phyloP scores from a whole-genome alignment of 2,888 invertebrate genomes.

The Acheta domesticus region DNA sequence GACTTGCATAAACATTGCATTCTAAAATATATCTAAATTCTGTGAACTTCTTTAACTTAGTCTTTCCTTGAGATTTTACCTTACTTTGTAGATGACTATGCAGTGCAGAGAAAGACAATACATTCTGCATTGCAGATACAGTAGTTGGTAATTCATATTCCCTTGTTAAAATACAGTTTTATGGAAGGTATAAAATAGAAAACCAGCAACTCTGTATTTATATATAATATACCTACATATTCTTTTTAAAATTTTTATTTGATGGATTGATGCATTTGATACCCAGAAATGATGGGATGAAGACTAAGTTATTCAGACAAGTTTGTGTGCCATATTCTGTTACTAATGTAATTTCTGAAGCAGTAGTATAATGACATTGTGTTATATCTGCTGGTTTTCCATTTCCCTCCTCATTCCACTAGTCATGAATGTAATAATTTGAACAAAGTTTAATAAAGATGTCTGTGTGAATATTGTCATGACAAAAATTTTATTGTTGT shows the following conservation, averaged over 20 bases:
- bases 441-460: not conserved
- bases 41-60: too few relatives aligned
- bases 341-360: not conserved
- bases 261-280: too few relatives aligned
- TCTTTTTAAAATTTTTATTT: too few relatives aligned
- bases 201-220: not conserved
- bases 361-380: not conserved
- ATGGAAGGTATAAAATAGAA: conserved; percentile 1
- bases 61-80: too few relatives aligned
- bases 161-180: not conserved
- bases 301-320: too few relatives aligned
- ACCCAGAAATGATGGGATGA: too few relatives aligned
- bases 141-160: not conserved
- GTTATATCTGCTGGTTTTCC: not conserved
- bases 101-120: not conserved
- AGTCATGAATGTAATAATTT: conserved; percentile 18
- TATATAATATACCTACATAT: too few relatives aligned
- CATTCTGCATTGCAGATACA: not conserved
- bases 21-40: too few relatives aligned
- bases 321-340: not conserved
- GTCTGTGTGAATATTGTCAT: not conserved
- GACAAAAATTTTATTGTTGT: not conserved
- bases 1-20: too few relatives aligned
- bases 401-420: not conserved
- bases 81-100: too few relatives aligned